Evolutionary conservation across 1,140 invertebrate genomes (phyloP).

Genomic region (Drosophila triauraria): DNA sequence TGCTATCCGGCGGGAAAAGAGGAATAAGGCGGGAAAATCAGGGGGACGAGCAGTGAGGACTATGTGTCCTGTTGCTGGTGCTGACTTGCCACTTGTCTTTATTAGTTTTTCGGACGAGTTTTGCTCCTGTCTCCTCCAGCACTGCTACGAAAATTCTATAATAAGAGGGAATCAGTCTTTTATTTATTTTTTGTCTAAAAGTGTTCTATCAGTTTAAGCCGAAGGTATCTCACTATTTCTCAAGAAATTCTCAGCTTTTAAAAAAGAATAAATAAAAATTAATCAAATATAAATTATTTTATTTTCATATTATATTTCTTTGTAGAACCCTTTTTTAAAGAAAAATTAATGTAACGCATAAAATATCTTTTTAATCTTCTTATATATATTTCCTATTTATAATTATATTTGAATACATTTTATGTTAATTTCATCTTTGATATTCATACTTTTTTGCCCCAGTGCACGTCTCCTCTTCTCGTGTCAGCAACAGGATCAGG

Average conservation of each 20-base stretch:
- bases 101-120: constrained; percentile 74
- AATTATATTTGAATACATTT: not conserved
- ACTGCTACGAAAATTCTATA: not conserved
- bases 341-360: no score
- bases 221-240: no score
- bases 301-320: no score
- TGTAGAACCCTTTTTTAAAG: no score
- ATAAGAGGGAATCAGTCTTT: not conserved
- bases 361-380: no score
- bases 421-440: not conserved
- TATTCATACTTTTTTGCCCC: not conserved
- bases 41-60: constrained; percentile 3
- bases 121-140: constrained; percentile 37
- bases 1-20: constrained; percentile 1
- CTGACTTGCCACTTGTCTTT: constrained; percentile 81
- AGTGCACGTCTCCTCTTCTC: constrained; percentile 9
- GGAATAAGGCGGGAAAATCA: constrained; percentile 2
- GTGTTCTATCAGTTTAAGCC: no score
- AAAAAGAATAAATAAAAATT: no score
- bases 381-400: not conserved
- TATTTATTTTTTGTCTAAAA: not conserved
- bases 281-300: no score
- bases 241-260: no score
- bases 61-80: constrained; percentile 45
- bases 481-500: constrained; percentile 57